Base-by-base conservation (phyloP, 1,140 invertebrate species). In the Vanessa tameamea region DNA sequence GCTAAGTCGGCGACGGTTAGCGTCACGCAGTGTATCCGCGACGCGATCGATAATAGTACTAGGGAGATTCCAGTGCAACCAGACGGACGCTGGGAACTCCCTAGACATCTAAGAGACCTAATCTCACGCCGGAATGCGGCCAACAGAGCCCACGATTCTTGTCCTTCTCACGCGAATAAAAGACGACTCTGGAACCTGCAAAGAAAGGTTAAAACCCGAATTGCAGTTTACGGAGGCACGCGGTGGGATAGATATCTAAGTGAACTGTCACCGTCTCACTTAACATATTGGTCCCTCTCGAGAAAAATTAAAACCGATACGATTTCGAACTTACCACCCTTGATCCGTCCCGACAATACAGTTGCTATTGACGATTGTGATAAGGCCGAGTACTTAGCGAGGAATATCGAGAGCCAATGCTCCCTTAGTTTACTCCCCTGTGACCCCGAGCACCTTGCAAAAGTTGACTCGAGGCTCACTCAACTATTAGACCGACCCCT, bases 361-460 rank as follows among this genome's bases (percentile, higher is more conserved):
- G 26, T 31, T 14, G 48, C 47, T 6, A 4, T 37, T 20, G 68
- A 67, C 48, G 64, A 67, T 31, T 13, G 26, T 8, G 64, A 67
- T 47, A 67, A 67, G 50, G 64, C 64, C 16, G 64, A 67, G 47
- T 67, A 23, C 23, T 14, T 67, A 51, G 64, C 64, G 0, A 12
- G 26, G 20, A 67, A 14, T 14, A 20, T 67, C 5, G 64, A 67
- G 47, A 51, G 23, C 47, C 64, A 67, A 53, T 67, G 64, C 15
- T 51, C 47, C 14, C 64, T 23, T 3, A 67, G 64, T 12, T 23
- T 13, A 6, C 16, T 51, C 14, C 64, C 16, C 9, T 14, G 31
- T 20, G 64, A 65, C 53, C 8, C 16, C n/a, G 20, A 16, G 5
- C 53, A 55, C n/a, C 53, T 23, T 8, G n/a, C 5, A 8, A 55